These are phyloP conservation scores for Mirounga angustirostris DNA, from an alignment of 2,113 vertebrate genomes.

Conservation along the genomic window DNA sequence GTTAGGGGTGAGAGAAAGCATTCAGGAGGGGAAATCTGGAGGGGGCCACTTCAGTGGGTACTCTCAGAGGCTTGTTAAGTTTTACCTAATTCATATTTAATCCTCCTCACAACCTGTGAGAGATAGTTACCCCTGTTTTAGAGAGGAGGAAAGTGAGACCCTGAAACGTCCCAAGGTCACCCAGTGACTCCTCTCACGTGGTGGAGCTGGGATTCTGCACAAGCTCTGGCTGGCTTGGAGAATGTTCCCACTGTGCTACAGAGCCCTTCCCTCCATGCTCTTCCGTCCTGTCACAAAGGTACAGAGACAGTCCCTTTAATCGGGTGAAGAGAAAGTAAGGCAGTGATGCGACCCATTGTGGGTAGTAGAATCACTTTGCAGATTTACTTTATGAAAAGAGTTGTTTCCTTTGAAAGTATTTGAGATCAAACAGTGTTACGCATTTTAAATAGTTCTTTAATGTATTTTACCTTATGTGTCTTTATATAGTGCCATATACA, in stretches of 20 bases:
- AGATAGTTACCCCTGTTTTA: not conserved
- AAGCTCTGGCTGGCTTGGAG: not conserved
- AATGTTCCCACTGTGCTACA: not conserved
- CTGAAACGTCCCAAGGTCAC: not conserved
- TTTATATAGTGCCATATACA: not conserved
- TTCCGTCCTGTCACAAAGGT: not conserved
- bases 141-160: not conserved
- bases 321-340: not conserved
- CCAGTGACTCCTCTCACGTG: not conserved
- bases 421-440: not conserved
- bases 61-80: not conserved
- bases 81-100: not conserved
- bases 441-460: conserved; percentile 18
- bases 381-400: not conserved
- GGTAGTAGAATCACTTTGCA: not conserved
- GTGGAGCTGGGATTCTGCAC: not conserved
- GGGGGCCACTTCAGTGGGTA: not conserved
- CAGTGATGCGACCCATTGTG: too few relatives aligned
- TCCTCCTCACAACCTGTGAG: not conserved
- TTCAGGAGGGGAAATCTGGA: not conserved
- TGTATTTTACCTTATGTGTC: not conserved
- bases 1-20: not conserved
- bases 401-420: conserved; percentile 30
- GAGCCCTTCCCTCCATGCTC: not conserved
- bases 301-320: not conserved